Base-by-base conservation (phyloP, 2,888 invertebrate genomes). In the Apodemia zela region DNA sequence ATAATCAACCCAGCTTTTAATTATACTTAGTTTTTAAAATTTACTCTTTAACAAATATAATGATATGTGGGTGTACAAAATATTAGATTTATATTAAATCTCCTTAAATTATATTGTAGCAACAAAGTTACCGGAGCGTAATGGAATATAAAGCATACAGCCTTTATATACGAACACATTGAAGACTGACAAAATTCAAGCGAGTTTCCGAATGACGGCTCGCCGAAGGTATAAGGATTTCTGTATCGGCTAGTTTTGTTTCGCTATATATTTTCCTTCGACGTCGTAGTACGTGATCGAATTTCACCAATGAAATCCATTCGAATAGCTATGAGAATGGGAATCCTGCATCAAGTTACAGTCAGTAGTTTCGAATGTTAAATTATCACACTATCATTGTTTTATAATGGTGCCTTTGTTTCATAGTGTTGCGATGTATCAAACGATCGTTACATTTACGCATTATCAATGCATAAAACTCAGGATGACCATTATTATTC, bases 101-200 rank as follows among this genome's bases (percentile, higher is more conserved):
- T 6, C 15, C n/a, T 13, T 29, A 18, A 57, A 57, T 25, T 25
- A 57, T 64, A 47, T 62, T 21, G 2, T 25, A 63, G 64, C 61
- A 80, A 82, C 78, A 73, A 73, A 76, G 75, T 76, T 75, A 77
- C 72, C 73, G 79, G 72, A 75, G 79, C 81, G 42, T 42, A 42
- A 42, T 80, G 81, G 81, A 83, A 85, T 82, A 81, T 82, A 81
- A 87, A 85, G 86, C 74, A 79, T 85, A 86, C 85, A 80, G 81
- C 80, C 71, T 78, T 75, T 80, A 81, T 80, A 80, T 78, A 78
- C 72, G 73, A 71, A 75, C 72, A 69, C 74, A 76, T 73, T 73
- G 72, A 70, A 74, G 81, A 85, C 85, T 86, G 84, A 88, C 85
- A 75, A 77, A 80, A 81, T 76, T 78, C 78, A 73, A 69, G 68